These are phyloP conservation scores for Phasianus colchicus DNA, from an alignment of 2,113 vertebrate species.

Conservation along the genomic window DNA sequence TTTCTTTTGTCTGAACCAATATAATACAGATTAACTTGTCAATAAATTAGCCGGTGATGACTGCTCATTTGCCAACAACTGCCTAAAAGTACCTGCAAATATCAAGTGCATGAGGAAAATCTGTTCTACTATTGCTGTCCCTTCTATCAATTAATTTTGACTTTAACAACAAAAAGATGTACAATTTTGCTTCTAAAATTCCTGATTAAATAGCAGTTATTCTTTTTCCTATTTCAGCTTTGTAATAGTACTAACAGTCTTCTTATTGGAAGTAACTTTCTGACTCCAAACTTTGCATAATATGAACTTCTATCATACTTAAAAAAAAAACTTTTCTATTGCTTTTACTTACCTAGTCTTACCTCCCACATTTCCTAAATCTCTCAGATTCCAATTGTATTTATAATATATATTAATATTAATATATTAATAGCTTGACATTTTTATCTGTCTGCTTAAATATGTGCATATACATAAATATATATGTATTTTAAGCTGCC, in stretches of 20 bases:
- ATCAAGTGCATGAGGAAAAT: not conserved
- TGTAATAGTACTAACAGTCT: not conserved
- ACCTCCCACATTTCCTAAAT: not conserved
- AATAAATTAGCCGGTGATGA: not conserved
- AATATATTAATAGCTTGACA: not conserved
- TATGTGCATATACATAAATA: not conserved
- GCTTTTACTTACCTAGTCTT: not conserved
- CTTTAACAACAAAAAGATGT: not conserved
- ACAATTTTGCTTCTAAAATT: not conserved
- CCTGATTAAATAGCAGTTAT: not conserved
- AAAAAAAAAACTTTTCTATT: not conserved
- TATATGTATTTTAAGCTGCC: not conserved
- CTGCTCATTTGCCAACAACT: not conserved
- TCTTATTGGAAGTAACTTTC: not conserved
- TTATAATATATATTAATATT: not conserved
- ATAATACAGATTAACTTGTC: not conserved
- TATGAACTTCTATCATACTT: not conserved
- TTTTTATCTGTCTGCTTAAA: not conserved
- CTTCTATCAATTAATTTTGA: not conserved
- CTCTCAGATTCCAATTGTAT: not conserved
- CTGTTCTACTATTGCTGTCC: not conserved
- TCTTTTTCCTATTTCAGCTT: not conserved
- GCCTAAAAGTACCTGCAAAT: not conserved
- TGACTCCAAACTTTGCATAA: not conserved
- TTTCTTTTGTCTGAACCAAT: not conserved